Evolutionary conservation across 2,797 vertebrate genomes (phyloP).

Genomic region (Aulostomus chinensis): DNA sequence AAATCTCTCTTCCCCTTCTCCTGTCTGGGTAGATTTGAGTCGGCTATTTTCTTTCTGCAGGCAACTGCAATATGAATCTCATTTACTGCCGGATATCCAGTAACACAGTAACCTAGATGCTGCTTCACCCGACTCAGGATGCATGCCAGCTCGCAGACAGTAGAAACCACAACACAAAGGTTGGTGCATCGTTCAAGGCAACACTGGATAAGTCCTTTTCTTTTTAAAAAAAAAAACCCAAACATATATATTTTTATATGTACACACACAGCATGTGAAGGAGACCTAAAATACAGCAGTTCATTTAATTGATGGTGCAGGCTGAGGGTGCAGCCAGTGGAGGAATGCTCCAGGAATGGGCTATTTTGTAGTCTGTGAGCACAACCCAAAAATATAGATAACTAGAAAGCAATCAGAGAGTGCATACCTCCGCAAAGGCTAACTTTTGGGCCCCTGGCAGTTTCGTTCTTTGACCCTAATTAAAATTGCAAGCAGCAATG

Average conservation of each 20-base stretch:
- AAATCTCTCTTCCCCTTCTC: slow-evolving; percentile 16
- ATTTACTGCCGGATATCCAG: slow-evolving; percentile 18
- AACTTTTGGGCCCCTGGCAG: too few species aligned
- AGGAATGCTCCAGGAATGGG: too few species aligned
- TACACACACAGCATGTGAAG: not conserved
- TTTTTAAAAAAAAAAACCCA: too few species aligned
- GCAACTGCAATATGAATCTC: slow-evolving; percentile 30
- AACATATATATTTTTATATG: not conserved
- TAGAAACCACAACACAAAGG: not conserved
- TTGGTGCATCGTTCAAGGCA: slow-evolving; percentile 5
- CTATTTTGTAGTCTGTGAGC: too few species aligned
- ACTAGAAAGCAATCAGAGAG: too few species aligned
- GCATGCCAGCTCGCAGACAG: not conserved
- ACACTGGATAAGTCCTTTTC: too few species aligned
- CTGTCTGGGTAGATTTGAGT: slow-evolving; percentile 22
- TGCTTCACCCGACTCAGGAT: slow-evolving; percentile 3
- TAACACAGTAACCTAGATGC: slow-evolving; percentile 17
- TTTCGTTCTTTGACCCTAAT: too few species aligned
- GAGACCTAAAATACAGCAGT: not conserved
- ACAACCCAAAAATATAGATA: too few species aligned
- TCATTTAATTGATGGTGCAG: slow-evolving; percentile 1
- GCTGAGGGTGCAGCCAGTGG: slow-evolving; percentile 1
- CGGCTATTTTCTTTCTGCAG: slow-evolving; percentile 29
- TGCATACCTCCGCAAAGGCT: too few species aligned
- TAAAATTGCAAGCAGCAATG: too few species aligned